These are phyloP conservation scores for Paguma larvata DNA, from an alignment of 2,797 vertebrate genomes.

Conservation along the genomic window DNA sequence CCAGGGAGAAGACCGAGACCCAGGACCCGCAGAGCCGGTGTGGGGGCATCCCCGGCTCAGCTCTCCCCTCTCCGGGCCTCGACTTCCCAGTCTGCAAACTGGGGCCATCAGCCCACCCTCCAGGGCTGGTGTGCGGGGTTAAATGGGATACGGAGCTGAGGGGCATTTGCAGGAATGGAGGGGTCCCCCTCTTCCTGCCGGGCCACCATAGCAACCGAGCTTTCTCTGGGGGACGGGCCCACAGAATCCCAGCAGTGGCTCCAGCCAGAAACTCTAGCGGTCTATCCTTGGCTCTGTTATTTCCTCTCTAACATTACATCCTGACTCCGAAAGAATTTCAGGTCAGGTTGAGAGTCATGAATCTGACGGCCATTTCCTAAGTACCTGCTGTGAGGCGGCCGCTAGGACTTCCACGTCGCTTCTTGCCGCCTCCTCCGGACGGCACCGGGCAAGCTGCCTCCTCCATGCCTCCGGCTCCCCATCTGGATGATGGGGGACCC, in stretches of 20 bases:
- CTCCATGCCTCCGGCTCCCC: not conserved
- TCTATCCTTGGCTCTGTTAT: not conserved
- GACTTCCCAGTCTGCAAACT: not conserved
- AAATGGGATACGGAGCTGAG: not conserved
- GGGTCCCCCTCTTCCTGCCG: not conserved
- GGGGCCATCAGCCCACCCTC: not conserved
- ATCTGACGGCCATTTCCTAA: not conserved
- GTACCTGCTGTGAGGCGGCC: not conserved
- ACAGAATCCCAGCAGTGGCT: not conserved
- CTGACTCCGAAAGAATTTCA: constrained; percentile 43
- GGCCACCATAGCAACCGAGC: not conserved
- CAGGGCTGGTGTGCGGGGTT: not conserved
- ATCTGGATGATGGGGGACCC: not conserved
- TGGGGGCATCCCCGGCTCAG: not conserved
- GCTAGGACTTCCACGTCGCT: not conserved
- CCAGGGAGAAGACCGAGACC: not conserved
- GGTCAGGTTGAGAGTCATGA: not conserved
- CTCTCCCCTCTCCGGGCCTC: not conserved
- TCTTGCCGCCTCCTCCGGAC: not conserved
- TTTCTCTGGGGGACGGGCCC: not conserved
- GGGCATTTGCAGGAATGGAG: not conserved
- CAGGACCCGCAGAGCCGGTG: not conserved
- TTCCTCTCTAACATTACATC: not conserved
- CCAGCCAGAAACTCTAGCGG: not conserved
- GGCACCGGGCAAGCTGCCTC: not conserved